Evolutionary conservation across 2,888 invertebrate genomes (phyloP).

Genomic region (Gandaritis pyraliata): DNA sequence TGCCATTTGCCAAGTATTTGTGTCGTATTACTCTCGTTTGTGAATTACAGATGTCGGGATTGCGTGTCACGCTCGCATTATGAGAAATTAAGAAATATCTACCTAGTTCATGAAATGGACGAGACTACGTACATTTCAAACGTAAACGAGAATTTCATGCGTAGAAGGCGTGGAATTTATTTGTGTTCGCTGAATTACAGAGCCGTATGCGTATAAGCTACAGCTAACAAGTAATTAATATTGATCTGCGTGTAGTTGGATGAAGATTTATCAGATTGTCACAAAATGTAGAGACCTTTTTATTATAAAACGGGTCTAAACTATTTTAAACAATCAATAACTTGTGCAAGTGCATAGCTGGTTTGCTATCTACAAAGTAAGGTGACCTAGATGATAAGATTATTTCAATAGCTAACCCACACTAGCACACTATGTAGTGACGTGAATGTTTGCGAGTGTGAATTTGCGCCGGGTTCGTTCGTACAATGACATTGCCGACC

Average conservation of each 20-base stretch:
- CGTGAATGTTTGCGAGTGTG: slow-evolving; percentile 57
- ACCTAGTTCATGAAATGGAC: slow-evolving; percentile 13
- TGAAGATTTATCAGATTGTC: background rate
- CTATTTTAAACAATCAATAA: slow-evolving; percentile 42
- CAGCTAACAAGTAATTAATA: background rate
- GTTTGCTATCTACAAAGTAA: slow-evolving; percentile 79
- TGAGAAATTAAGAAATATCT: slow-evolving; percentile 26
- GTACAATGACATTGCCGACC: slow-evolving; percentile 84
- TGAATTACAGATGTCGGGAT: slow-evolving; percentile 21
- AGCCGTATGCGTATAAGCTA: background rate
- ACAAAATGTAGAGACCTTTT: slow-evolving; percentile 18
- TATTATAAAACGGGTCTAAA: slow-evolving; percentile 28
- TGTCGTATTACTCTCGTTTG: slow-evolving; percentile 21
- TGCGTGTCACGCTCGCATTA: slow-evolving; percentile 26
- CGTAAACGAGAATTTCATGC: slow-evolving; percentile 10
- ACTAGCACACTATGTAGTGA: slow-evolving; percentile 46
- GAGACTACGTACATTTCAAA: slow-evolving; percentile 1
- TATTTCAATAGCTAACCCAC: slow-evolving; percentile 71
- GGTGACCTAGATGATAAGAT: slow-evolving; percentile 85
- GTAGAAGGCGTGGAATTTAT: slow-evolving; percentile 18
- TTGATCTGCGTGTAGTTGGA: background rate
- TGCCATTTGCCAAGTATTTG: slow-evolving; percentile 23
- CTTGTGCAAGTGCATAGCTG: slow-evolving; percentile 54
- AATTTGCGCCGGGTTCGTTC: slow-evolving; percentile 69
- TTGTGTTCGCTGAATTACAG: slow-evolving; percentile 2